Base-by-base conservation (phyloP, 2,888 invertebrate species). In the Xestia ashworthii region DNA sequence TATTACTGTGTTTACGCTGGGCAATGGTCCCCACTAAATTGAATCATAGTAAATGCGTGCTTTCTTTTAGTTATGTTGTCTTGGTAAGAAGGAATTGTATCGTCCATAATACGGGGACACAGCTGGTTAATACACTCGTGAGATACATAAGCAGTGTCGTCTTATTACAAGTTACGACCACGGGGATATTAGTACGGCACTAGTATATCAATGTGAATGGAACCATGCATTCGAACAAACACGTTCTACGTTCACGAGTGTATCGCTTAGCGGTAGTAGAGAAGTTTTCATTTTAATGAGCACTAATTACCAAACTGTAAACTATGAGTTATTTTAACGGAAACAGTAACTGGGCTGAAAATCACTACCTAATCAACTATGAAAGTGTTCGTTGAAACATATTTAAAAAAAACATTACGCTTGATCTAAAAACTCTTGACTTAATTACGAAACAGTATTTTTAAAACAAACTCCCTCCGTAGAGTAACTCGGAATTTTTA, bases 391-490 rank as follows among this genome's bases (percentile, higher is more conserved):
- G 48, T 55, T 64, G 16, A 58, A 66, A 70, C 46, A 64, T 58
- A 58, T 69, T 65, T 58, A n/a, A 53, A 71, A 69, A 74, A 69
- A 75, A 32, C 41, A 38, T 70, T 69, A 32, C 38, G 38, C 22
- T 53, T 82, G 60, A 71, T 53, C 68, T 74, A 25, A 65, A 60
- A 65, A 72, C 48, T 78, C 70, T 80, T 76, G 60, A 80, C 84
- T 80, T 71, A 64, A 76, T 83, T 71, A 83, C 16, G 41, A 48
- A 80, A 19, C 80, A 69, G 73, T 66, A 53, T 69, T 60, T 71
- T 72, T 69, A 11, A 62, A 77, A 71, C 46, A 62, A 66, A 16
- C 46, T 53, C 38, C 25, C n/a, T 46, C 68, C 38, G 67, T 67
- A 41, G 25, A 19, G 67, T 64, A 38, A 22, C 53, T 32, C 19